Evolutionary conservation across 30 jellyfish, hydroid and myxozoan species (phyloP).

Genomic region (Calvadosia cruxmelitensis): DNA sequence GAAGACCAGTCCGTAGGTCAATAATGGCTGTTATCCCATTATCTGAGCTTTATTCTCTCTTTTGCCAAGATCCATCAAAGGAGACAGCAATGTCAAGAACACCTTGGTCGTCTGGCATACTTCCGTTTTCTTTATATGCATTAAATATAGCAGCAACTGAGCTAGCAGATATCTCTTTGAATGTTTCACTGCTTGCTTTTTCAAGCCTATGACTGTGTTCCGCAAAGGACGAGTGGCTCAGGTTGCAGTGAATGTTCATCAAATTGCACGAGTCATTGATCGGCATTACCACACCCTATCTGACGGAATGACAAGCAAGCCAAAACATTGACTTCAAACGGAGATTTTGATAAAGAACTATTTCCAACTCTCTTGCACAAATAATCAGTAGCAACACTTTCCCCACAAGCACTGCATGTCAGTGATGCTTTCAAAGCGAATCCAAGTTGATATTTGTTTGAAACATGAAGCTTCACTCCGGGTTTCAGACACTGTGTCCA

Average conservation of each 20-base stretch:
- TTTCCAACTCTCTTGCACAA: no score
- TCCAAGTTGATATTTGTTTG: no score
- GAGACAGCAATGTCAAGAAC: conserved; percentile 14
- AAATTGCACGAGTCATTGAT: conserved; percentile 15
- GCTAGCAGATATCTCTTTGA: background rate
- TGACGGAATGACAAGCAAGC: conserved; percentile 6
- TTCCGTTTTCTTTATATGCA: conserved; percentile 3
- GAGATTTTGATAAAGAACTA: no score
- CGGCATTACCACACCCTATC: conserved; percentile 12
- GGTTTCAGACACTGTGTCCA: no score
- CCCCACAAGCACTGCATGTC: no score
- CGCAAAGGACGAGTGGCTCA: conserved; percentile 5
- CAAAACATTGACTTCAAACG: conserved; percentile 6
- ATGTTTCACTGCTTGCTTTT: conserved; percentile 1
- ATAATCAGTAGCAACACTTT: no score
- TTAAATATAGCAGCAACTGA: background rate
- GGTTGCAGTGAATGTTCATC: conserved; percentile 9
- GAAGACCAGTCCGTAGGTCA: no score
- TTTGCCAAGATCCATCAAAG: conserved; percentile 6
- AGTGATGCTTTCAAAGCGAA: no score
- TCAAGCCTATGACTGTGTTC: conserved; percentile 1
- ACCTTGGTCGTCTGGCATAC: conserved; percentile 4
- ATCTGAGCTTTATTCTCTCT: no score
- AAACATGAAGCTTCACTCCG: no score
- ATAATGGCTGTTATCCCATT: no score